Percentiles rank a stretch among this genome's conserved stretches.
Evolutionary conservation across 2,797 vertebrate genomes (phyloP).

Genomic region (Hirundo rustica): DNA sequence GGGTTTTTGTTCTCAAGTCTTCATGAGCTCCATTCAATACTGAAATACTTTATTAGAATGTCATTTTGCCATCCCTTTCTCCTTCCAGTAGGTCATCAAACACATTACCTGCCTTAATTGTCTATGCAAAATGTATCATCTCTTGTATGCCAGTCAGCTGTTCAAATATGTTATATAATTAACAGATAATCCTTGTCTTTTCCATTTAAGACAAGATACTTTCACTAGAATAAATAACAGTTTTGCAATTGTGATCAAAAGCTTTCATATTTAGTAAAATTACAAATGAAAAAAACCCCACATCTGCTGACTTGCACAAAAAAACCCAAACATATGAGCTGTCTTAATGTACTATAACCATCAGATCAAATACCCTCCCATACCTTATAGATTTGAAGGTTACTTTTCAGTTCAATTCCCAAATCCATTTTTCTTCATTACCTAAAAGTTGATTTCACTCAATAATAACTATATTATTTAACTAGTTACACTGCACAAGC

Average conservation of each 20-base stretch:
- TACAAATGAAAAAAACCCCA: neutral
- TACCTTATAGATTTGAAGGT: neutral
- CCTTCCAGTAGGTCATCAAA: neutral
- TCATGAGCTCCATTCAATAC: neutral
- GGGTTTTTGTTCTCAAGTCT: neutral
- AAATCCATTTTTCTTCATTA: neutral
- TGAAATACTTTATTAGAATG: neutral
- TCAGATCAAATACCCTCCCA: neutral
- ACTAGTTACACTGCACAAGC: neutral
- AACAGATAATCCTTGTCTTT: neutral
- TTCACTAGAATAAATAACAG: conserved; percentile 1
- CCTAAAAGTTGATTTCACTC: neutral
- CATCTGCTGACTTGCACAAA: neutral
- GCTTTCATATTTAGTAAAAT: conserved; percentile 20
- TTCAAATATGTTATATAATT: neutral
- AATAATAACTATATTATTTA: neutral
- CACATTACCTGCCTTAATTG: neutral
- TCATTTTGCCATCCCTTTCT: neutral
- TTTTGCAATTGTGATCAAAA: neutral
- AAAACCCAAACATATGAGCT: neutral
- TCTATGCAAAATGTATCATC: neutral
- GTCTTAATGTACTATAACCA: neutral
- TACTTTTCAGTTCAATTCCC: neutral
- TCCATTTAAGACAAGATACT: neutral
- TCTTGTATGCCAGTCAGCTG: neutral